Conservation (phyloP, 2,797 vertebrate genomes). For the Galago senegalensis region DNA sequence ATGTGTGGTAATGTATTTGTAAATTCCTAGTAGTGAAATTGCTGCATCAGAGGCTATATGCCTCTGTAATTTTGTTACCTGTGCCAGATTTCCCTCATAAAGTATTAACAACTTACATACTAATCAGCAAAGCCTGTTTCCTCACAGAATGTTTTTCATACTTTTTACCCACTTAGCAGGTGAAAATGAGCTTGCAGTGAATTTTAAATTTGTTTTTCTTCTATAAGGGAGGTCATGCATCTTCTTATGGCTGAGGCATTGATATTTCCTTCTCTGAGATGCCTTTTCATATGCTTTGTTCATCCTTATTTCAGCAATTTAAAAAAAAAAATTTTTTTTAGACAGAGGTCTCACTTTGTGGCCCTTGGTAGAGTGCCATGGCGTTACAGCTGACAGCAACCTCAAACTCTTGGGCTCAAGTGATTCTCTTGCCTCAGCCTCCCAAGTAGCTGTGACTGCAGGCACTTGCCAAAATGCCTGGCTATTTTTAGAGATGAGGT, state of each 20-base stretch:
- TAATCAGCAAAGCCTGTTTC: background rate
- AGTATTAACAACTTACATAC: background rate
- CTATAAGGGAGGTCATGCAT: background rate
- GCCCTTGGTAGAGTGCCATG: too few relatives aligned
- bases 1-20: background rate
- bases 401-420: too few relatives aligned
- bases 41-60: background rate
- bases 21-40: background rate
- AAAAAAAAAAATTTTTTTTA: too few relatives aligned
- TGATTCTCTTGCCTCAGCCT: too few relatives aligned
- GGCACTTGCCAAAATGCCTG: too few relatives aligned
- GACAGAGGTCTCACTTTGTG: too few relatives aligned
- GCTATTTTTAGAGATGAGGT: too few relatives aligned
- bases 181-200: background rate
- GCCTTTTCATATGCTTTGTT: constrained; percentile 16
- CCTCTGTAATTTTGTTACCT: constrained; percentile 4
- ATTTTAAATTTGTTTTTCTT: constrained; percentile 4
- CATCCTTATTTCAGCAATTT: background rate
- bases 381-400: too few relatives aligned
- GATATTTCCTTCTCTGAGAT: constrained; percentile 41
- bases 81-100: background rate
- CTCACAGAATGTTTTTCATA: background rate
- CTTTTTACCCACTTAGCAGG: constrained; percentile 21
- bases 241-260: background rate
- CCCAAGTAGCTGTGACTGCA: too few relatives aligned